A percentile compares a stretch with the other conserved stretches of the same genome.
phyloP scores from a whole-genome alignment of 2,113 vertebrate genomes.

The human (Homo sapiens) region DNA sequence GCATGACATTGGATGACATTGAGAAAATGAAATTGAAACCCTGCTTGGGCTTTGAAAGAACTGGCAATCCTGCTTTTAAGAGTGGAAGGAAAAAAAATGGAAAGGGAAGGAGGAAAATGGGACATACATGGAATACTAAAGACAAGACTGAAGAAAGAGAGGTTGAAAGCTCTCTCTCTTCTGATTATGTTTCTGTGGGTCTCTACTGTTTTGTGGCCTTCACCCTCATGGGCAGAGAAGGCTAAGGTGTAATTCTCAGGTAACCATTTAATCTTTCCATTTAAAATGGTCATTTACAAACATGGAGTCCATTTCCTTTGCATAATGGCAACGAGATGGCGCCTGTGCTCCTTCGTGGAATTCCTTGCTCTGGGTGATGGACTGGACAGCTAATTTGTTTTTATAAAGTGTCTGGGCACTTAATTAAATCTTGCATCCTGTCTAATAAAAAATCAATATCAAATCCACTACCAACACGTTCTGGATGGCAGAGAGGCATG shows the following conservation, averaged over 20 bases:
- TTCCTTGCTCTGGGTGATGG: background rate
- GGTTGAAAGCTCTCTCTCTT: background rate
- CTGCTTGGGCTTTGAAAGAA: background rate
- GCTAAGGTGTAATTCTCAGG: background rate
- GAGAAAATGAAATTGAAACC: background rate
- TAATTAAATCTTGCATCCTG: conserved; percentile 41
- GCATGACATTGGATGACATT: background rate
- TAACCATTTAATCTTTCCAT: background rate
- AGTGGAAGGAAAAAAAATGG: background rate
- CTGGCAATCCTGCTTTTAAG: background rate
- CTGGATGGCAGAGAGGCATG: background rate
- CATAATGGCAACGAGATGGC: background rate
- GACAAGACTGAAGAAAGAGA: background rate
- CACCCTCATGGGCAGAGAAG: background rate
- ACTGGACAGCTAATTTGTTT: background rate
- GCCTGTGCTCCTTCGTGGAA: background rate
- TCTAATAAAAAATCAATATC: background rate
- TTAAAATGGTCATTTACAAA: background rate
- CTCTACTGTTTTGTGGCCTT: background rate
- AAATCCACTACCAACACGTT: background rate
- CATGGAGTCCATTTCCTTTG: background rate
- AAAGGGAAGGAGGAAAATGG: background rate
- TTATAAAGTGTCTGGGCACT: background rate
- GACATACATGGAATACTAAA: background rate
- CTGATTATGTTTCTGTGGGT: background rate